These are phyloP conservation scores for Ceryle rudis DNA, from an alignment of 2,797 vertebrate species.

Conservation along the genomic window DNA sequence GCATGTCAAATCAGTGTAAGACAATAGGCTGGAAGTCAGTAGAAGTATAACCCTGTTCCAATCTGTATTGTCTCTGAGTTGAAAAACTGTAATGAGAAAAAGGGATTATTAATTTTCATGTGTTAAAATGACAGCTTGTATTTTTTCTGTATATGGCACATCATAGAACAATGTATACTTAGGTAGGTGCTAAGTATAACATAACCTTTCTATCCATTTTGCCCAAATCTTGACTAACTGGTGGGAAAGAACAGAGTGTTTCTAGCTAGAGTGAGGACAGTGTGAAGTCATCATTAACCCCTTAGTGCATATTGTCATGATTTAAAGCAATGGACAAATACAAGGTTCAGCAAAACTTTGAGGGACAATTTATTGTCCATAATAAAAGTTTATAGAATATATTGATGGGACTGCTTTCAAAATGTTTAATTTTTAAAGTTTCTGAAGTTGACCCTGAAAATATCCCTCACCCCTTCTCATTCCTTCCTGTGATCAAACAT, in stretches of 20 bases:
- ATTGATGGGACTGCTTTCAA: background rate
- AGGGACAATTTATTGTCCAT: background rate
- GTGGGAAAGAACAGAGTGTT: background rate
- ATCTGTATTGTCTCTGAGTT: background rate
- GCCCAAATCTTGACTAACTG: background rate
- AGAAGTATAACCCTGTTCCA: background rate
- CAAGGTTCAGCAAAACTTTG: background rate
- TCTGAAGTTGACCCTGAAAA: background rate
- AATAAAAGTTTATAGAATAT: background rate
- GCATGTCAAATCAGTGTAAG: background rate
- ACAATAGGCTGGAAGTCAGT: background rate
- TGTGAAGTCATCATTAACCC: background rate
- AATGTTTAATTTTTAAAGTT: conserved; percentile 5
- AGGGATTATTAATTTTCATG: background rate
- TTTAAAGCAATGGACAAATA: background rate
- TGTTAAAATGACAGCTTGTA: background rate
- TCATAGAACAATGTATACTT: background rate
- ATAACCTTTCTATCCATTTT: background rate
- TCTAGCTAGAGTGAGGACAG: background rate
- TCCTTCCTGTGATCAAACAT: background rate
- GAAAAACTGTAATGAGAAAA: conserved; percentile 3
- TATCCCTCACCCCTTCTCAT: background rate
- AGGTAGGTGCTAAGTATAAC: background rate
- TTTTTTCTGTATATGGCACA: background rate
- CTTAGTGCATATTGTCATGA: background rate